A percentile compares a stretch with the other conserved stretches of the same genome.
Conservation (phyloP, 2,113 vertebrate genomes). For the Phalacrocorax pelagicus region DNA sequence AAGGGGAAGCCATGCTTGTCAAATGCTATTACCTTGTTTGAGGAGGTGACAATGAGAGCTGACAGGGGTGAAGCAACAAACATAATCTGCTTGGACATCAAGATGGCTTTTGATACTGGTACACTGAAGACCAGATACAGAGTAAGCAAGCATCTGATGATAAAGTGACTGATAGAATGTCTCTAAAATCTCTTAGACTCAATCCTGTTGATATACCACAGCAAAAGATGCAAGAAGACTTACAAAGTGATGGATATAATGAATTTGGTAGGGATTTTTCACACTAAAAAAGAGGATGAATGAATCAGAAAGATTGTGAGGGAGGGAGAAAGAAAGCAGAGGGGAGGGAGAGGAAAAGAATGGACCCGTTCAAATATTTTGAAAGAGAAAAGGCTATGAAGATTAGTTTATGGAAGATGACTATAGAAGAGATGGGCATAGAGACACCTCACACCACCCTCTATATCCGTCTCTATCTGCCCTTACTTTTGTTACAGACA, state of each 20-base stretch:
- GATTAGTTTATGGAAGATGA: not conserved
- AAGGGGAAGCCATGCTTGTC: slow-evolving; percentile 70
- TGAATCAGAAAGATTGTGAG: not conserved
- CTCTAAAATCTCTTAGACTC: slow-evolving; percentile 6
- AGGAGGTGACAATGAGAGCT: slow-evolving; percentile 66
- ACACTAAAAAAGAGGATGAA: not conserved
- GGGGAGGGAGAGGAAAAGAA: not conserved
- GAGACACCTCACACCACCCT: not conserved
- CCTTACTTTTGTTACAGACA: not conserved
- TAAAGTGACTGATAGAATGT: slow-evolving; percentile 26
- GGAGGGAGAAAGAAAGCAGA: not conserved
- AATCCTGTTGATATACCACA: not conserved
- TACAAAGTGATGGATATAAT: not conserved
- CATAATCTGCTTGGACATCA: slow-evolving; percentile 68
- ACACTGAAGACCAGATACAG: slow-evolving; percentile 38
- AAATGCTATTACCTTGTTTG: slow-evolving; percentile 71
- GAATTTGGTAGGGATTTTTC: not conserved
- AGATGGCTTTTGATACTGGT: slow-evolving; percentile 63
- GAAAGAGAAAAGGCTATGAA: not conserved
- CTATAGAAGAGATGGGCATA: not conserved
- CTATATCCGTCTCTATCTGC: not conserved
- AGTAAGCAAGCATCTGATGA: slow-evolving; percentile 10
- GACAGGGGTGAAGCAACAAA: slow-evolving; percentile 69
- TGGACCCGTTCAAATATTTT: not conserved
- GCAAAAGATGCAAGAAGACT: not conserved